Base-by-base conservation (phyloP, 2,888 invertebrate genomes). In the Sisyra nigra region DNA sequence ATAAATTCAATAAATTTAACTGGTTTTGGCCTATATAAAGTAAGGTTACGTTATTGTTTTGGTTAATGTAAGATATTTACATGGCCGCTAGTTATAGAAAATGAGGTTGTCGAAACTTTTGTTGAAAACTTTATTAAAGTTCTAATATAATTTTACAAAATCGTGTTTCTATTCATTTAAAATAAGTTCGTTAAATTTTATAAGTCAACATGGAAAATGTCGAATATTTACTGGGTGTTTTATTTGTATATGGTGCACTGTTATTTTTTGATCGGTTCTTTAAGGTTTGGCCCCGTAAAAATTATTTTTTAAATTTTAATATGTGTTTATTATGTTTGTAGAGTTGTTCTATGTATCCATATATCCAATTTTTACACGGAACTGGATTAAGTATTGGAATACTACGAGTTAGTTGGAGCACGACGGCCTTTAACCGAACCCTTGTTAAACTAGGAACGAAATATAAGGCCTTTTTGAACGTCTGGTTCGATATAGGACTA, bases 281-380 rank as follows among this genome's bases (percentile, higher is more conserved):
- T 54, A 83, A 82, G 76, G 85, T 84, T 66, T 56, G 57, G 48
- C 35, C 40, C 42, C 37, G 39, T 41, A 39, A 40, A 40, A 19
- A 45, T 42, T 14, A 32, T 13, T 36, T 24, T 13, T 24, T 6
- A 11, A 11, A 32, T 4, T 11, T 30, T 30, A 33, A 33, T 40
- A 40, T 34, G 15, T n/a, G 39, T 46, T 34, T 42, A 42, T 48
- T 42, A 50, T n/a, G n/a, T 60, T 75, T 67, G 49, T 68, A 87
- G 87, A 81, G 81, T 57, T 87, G 87, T 60, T 79, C 81, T 63
- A 82, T 82, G 57, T 80, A 82, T 56, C 85, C 87, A 0, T 88
- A 88, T 57, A 70, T 79, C 49, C 76, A 76, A 49, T 79, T 87
- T 55, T 57, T 86, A 46, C 74, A 80, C 56, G 81, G 78, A 44